Evolutionary conservation across 2,888 invertebrate genomes (phyloP).

Genomic region (Notodonta ziczac): DNA sequence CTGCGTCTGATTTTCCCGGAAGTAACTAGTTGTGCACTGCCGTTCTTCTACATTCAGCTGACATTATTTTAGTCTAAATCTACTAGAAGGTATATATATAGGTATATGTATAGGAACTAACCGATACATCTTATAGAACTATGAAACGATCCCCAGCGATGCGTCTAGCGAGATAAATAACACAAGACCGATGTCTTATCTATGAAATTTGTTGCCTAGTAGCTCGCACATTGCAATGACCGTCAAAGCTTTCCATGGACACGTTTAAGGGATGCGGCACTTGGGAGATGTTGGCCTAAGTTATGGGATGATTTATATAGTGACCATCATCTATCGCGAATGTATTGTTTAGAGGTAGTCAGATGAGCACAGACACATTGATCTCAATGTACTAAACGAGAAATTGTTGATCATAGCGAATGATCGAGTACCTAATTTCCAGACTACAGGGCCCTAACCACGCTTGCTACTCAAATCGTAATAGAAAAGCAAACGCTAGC

Average conservation of each 20-base stretch:
- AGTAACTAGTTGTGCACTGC: too few relatives aligned
- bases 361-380: neutral
- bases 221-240: neutral
- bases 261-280: neutral
- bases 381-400: too few relatives aligned
- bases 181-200: neutral
- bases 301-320: neutral
- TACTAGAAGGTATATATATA: too few relatives aligned
- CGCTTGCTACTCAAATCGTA: too few relatives aligned
- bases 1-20: too few relatives aligned
- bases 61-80: too few relatives aligned
- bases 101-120: too few relatives aligned
- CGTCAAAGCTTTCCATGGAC: neutral
- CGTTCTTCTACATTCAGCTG: too few relatives aligned
- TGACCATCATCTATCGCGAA: neutral
- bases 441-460: too few relatives aligned
- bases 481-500: too few relatives aligned
- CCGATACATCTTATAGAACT: neutral
- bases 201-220: neutral
- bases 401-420: too few relatives aligned
- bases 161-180: neutral
- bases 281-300: neutral
- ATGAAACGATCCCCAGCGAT: neutral
- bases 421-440: too few relatives aligned
- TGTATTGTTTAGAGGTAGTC: neutral